These are phyloP conservation scores for Bembecia ichneumoniformis DNA, from an alignment of 2,888 invertebrate species.

Conservation along the genomic window DNA sequence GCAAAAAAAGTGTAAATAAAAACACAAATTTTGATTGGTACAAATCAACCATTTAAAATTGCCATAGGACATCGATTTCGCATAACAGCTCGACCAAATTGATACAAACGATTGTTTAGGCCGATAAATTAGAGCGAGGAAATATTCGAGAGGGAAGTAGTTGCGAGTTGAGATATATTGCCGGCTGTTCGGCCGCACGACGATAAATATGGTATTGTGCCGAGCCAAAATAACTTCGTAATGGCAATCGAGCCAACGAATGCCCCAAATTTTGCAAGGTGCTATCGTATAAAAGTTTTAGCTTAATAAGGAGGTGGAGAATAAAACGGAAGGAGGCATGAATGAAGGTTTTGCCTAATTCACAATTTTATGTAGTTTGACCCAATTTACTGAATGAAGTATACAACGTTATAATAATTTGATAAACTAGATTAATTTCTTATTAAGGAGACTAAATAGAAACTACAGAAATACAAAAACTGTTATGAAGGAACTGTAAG, in stretches of 20 bases:
- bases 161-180: conserved; percentile 15
- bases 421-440: too few species aligned
- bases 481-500: too few species aligned
- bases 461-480: too few species aligned
- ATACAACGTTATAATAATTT: too few species aligned
- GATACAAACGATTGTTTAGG: conserved; percentile 44
- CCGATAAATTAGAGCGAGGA: conserved; percentile 15
- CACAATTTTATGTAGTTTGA: too few species aligned
- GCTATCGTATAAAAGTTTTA: background rate
- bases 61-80: conserved; percentile 17
- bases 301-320: too few species aligned
- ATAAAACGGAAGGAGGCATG: too few species aligned
- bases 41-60: background rate
- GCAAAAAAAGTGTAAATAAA: too few species aligned
- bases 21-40: background rate
- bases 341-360: too few species aligned
- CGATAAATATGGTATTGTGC: conserved; percentile 31
- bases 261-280: background rate
- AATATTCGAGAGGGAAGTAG: conserved; percentile 20
- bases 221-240: conserved; percentile 19
- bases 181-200: conserved; percentile 17
- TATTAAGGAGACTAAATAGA: too few species aligned
- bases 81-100: conserved; percentile 30
- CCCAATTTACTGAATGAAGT: too few species aligned
- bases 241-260: background rate